phyloP scores from a whole-genome alignment of 2,797 vertebrate species.

The Hoplostethus mediterraneus region DNA sequence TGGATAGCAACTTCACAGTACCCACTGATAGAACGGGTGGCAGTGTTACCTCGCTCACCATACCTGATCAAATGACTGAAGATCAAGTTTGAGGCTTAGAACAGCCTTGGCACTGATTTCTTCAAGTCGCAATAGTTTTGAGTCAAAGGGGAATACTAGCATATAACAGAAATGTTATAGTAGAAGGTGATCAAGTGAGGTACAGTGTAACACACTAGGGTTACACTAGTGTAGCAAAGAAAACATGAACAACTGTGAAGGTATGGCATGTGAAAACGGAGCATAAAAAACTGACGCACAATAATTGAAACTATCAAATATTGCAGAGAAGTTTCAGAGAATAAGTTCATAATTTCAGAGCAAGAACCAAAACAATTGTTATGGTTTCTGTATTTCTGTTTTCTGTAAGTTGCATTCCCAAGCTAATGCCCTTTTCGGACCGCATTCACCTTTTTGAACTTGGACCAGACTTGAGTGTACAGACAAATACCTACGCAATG shows the following conservation, averaged over 20 bases:
- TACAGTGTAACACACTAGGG: background rate
- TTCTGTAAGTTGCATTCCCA: background rate
- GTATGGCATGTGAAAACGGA: slow-evolving; percentile 9
- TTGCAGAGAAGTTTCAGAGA: background rate
- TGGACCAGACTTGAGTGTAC: background rate
- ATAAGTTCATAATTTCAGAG: background rate
- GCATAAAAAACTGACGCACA: slow-evolving; percentile 4
- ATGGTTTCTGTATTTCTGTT: no score
- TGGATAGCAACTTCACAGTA: background rate
- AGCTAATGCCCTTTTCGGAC: background rate
- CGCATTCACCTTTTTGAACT: background rate
- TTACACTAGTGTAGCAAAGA: slow-evolving; percentile 14
- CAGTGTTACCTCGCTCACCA: background rate
- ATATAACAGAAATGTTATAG: background rate
- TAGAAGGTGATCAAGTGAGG: background rate
- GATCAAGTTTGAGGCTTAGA: background rate
- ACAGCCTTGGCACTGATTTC: background rate
- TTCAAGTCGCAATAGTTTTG: background rate
- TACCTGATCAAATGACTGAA: background rate
- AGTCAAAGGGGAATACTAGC: background rate
- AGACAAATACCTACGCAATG: no score
- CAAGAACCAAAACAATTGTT: background rate
- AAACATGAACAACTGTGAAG: slow-evolving; percentile 2
- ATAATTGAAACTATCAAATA: background rate
- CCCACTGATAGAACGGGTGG: background rate